Evolutionary conservation across 2,797 vertebrate genomes (phyloP).

Genomic region (Botia kubotai): DNA sequence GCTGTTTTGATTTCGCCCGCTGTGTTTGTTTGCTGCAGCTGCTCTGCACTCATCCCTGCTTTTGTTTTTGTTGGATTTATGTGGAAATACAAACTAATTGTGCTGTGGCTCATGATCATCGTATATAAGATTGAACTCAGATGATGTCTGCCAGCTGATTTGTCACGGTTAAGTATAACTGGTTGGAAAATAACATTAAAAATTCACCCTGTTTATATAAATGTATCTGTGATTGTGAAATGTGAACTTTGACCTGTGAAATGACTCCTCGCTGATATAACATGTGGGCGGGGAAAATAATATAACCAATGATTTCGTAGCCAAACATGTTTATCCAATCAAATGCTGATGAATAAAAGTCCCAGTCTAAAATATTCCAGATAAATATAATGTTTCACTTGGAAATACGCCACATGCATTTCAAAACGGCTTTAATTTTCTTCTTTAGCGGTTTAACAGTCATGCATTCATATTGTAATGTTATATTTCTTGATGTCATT

Average conservation of each 20-base stretch:
- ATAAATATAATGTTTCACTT: too few relatives aligned
- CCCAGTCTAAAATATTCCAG: too few relatives aligned
- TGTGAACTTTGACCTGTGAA: not conserved
- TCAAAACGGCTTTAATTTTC: not conserved
- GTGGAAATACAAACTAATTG: constrained; percentile 20
- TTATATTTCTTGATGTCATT: not conserved
- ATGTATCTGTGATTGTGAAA: not conserved
- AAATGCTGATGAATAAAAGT: not conserved
- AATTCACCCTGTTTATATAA: not conserved
- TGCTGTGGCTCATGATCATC: not conserved
- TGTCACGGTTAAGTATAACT: not conserved
- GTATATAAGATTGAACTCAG: not conserved
- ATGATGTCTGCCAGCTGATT: not conserved
- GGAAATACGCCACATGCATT: not conserved
- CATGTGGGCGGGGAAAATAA: not conserved
- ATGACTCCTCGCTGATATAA: not conserved
- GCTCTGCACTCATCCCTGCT: not conserved
- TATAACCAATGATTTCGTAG: not conserved
- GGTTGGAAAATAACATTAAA: not conserved
- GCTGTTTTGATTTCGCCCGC: not conserved
- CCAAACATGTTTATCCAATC: not conserved
- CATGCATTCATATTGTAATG: not conserved
- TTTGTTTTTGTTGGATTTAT: constrained; percentile 33
- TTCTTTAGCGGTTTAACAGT: too few relatives aligned
- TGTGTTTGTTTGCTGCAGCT: constrained; percentile 14